These are phyloP conservation scores for Protaetia brevitarsis DNA, from an alignment of 1,140 invertebrate species.

Conservation along the genomic window DNA sequence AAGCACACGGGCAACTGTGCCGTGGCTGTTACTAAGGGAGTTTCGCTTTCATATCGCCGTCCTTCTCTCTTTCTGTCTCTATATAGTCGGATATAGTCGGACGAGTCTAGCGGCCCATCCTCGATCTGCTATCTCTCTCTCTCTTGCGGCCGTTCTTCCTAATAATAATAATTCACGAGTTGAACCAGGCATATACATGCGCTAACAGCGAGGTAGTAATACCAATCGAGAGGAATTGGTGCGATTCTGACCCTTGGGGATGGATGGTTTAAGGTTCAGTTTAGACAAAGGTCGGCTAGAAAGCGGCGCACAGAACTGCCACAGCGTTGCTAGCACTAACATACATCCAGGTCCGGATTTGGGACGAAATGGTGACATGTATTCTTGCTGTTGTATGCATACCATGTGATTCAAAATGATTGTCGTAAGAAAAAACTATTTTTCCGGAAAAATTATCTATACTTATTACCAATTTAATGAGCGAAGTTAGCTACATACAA, in stretches of 20 bases:
- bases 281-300: conserved; percentile 4
- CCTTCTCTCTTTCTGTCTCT: no score
- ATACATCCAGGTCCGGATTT: background rate
- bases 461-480: no score
- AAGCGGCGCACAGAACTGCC: background rate
- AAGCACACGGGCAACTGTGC: background rate
- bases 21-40: conserved; percentile 5
- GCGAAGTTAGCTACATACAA: no score
- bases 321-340: background rate
- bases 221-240: no score
- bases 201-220: background rate
- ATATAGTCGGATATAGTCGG: background rate
- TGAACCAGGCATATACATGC: background rate
- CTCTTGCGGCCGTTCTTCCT: background rate
- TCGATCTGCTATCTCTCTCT: no score
- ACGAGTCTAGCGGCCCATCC: background rate
- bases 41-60: no score
- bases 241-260: background rate
- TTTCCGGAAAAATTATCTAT: no score
- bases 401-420: no score
- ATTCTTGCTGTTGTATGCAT: no score
- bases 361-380: no score
- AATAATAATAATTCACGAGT: conserved; percentile 14
- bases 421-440: no score
- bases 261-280: background rate